Percentiles rank a stretch among this genome's conserved stretches.
phyloP scores from a whole-genome alignment of 1,140 invertebrate genomes.

The Aphaenogaster ashmeadi region DNA sequence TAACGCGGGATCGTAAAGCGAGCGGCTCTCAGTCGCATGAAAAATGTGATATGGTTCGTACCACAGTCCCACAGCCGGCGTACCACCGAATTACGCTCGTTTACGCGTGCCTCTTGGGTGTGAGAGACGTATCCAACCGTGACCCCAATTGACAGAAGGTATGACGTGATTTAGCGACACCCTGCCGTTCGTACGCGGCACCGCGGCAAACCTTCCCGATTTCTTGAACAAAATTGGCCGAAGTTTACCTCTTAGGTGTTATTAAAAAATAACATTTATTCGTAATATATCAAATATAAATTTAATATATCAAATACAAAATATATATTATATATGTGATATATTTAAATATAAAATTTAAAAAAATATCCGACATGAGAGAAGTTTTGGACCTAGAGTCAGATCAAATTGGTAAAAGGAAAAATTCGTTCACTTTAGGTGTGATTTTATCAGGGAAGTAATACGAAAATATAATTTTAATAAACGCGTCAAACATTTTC shows the following conservation, averaged over 20 bases:
- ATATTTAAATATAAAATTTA: neutral
- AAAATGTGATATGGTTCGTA: conserved; percentile 67
- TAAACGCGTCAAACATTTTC: neutral
- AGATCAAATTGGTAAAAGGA: neutral
- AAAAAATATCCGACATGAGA: neutral
- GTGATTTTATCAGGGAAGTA: neutral
- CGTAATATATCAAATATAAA: neutral
- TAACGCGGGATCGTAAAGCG: conserved; percentile 65
- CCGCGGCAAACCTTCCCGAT: neutral
- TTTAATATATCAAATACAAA: no score
- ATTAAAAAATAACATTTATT: neutral
- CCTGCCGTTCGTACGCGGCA: neutral
- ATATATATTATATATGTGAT: no score
- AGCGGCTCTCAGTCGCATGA: conserved; percentile 64
- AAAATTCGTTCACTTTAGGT: neutral
- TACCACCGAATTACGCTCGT: conserved; percentile 26
- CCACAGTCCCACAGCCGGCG: neutral
- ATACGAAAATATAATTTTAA: neutral
- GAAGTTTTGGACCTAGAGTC: neutral
- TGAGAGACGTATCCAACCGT: conserved; percentile 37
- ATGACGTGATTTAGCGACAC: conserved; percentile 53
- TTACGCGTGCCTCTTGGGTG: conserved; percentile 15
- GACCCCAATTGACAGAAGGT: conserved; percentile 58
- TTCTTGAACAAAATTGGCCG: conserved; percentile 17
- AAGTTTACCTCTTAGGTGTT: no score